Conservation (phyloP, 1,140 invertebrate species). For the Drosophila burlai region DNA sequence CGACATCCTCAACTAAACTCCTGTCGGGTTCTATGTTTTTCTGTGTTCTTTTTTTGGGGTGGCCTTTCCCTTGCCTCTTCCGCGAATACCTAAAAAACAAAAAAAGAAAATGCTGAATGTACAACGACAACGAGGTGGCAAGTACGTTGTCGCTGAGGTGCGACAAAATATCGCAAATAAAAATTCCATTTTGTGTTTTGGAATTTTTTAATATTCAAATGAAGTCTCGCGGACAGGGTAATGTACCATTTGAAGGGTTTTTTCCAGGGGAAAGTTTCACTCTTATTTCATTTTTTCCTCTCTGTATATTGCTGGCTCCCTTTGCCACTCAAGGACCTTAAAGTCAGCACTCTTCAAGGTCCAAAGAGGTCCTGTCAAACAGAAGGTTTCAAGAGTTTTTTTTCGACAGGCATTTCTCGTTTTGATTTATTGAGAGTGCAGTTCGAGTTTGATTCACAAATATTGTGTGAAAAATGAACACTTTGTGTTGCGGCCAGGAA, state of each 20-base stretch:
- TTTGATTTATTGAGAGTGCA: slow-evolving; percentile 2
- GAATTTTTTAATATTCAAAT: slow-evolving; percentile 84
- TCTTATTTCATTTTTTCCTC: not conserved
- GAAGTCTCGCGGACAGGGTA: slow-evolving; percentile 49
- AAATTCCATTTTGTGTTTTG: slow-evolving; percentile 82
- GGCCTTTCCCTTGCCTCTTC: slow-evolving; percentile 15
- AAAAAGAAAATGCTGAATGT: slow-evolving; percentile 16
- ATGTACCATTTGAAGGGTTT: slow-evolving; percentile 17
- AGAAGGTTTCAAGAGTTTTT: slow-evolving; percentile 16
- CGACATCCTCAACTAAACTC: slow-evolving; percentile 17
- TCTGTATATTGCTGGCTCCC: not conserved
- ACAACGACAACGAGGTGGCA: slow-evolving; percentile 65
- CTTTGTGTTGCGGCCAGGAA: not conserved
- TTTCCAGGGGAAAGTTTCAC: slow-evolving; percentile 18
- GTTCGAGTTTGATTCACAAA: not conserved
- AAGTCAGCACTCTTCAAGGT: slow-evolving; percentile 21
- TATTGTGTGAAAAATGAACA: slow-evolving; percentile 1
- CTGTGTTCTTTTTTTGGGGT: not conserved
- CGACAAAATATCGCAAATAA: slow-evolving; percentile 84
- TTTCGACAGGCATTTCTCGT: not conserved
- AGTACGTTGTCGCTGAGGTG: slow-evolving; percentile 82
- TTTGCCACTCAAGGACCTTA: slow-evolving; percentile 14
- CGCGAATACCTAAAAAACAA: not conserved
- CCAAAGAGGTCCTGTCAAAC: not conserved
- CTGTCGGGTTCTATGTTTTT: not conserved